phyloP scores from a whole-genome alignment of 2,888 invertebrate genomes.

The Perizoma affinitatum region DNA sequence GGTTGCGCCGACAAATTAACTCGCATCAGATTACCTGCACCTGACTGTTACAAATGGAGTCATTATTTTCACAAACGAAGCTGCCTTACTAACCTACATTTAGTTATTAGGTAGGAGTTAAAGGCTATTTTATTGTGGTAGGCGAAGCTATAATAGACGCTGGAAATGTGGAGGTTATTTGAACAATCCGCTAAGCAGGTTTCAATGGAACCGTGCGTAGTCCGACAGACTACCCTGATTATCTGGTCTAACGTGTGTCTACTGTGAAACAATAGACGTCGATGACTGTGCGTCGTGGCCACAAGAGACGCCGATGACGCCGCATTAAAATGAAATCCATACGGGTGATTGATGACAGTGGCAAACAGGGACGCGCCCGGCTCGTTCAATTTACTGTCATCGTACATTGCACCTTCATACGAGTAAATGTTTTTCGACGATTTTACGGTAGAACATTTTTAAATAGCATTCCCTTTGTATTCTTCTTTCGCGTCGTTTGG shows the following conservation, averaged over 20 bases:
- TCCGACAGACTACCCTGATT: conserved; percentile 18
- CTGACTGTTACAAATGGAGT: conserved; percentile 26
- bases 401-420: conserved; percentile 12
- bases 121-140: conserved; percentile 6
- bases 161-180: too few relatives aligned
- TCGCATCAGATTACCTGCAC: conserved; percentile 37
- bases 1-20: conserved; percentile 36
- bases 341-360: conserved; percentile 79
- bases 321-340: conserved; percentile 83
- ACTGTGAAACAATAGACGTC: conserved; percentile 54
- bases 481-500: too few relatives aligned
- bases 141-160: conserved; percentile 12
- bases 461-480: too few relatives aligned
- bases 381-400: conserved; percentile 78
- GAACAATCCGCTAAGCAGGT: too few relatives aligned
- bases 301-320: conserved; percentile 78
- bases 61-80: conserved; percentile 45
- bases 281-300: conserved; percentile 62
- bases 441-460: conserved; percentile 8
- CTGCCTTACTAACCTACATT: conserved; percentile 22
- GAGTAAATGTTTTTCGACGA: conserved; percentile 7
- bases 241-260: conserved; percentile 24
- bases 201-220: conserved; percentile 31
- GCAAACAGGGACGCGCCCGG: conserved; percentile 74
- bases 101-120: conserved; percentile 13